Conservation (phyloP, 2,888 invertebrate genomes). For the Rhagonycha fulva region DNA sequence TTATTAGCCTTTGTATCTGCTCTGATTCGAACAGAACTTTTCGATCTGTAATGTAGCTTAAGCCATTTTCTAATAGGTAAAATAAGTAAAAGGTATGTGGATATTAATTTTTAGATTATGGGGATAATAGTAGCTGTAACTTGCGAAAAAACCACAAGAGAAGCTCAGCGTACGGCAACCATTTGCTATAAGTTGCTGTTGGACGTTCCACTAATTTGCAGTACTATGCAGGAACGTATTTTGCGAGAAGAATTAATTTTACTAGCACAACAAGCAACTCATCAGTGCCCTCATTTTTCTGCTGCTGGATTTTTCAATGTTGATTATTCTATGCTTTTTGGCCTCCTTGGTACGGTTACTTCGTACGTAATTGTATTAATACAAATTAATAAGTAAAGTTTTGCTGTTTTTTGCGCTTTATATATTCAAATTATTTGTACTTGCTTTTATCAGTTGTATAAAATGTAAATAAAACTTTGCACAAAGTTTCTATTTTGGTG, state of each 20-base stretch:
- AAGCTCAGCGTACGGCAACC: constrained; percentile 28
- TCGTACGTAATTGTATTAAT: constrained; percentile 28
- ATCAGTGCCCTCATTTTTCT: constrained; percentile 16
- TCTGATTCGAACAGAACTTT: too few species aligned
- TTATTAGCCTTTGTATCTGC: too few species aligned
- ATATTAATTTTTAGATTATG: not conserved
- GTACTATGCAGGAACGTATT: constrained; percentile 6
- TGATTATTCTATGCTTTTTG: constrained; percentile 24
- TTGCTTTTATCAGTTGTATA: too few species aligned
- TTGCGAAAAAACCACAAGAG: not conserved
- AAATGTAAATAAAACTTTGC: too few species aligned
- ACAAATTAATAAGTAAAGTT: constrained; percentile 19
- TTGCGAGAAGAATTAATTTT: constrained; percentile 15
- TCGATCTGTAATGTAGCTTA: not conserved
- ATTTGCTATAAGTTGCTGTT: constrained; percentile 32
- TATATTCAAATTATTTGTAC: not conserved
- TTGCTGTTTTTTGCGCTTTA: too few species aligned
- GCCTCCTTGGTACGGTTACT: constrained; percentile 22
- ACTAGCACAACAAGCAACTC: constrained; percentile 21
- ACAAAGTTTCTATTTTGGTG: too few species aligned
- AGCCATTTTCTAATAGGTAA: not conserved
- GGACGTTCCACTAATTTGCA: constrained; percentile 16
- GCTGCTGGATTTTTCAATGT: constrained; percentile 28
- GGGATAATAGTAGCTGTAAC: not conserved
- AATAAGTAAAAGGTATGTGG: not conserved